Conservation (phyloP, 2,888 invertebrate genomes). For the Acrobasis repandana region DNA sequence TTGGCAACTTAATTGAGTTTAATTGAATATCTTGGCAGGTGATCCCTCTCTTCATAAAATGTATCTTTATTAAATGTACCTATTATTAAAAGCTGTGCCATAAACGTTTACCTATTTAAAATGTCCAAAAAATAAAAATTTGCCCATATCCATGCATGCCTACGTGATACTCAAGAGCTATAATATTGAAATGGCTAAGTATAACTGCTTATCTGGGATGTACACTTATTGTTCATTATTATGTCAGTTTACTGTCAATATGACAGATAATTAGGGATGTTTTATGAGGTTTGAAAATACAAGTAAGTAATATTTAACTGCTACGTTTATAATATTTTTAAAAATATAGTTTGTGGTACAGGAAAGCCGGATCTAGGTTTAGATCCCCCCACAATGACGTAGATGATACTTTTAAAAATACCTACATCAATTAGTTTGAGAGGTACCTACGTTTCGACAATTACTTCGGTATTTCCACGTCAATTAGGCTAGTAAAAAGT, state of each 20-base stretch:
- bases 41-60: background rate
- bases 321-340: background rate
- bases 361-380: background rate
- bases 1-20: background rate
- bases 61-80: too few species aligned
- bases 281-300: background rate
- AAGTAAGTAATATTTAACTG: background rate
- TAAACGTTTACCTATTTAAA: background rate
- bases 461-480: slow-evolving; percentile 25
- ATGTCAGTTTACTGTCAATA: background rate
- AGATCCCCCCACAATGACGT: background rate
- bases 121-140: background rate
- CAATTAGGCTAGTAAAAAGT: slow-evolving; percentile 37
- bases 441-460: background rate
- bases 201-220: background rate
- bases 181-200: background rate
- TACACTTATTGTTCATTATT: background rate
- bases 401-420: background rate
- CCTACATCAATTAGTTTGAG: background rate
- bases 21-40: background rate
- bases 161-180: background rate
- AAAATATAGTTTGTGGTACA: background rate
- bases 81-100: background rate
- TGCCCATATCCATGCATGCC: background rate
- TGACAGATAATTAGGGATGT: background rate